Percentiles rank a stretch among this genome's conserved stretches.
Evolutionary conservation across 1,140 invertebrate species (phyloP).

Genomic region (Mylabris phalerata): DNA sequence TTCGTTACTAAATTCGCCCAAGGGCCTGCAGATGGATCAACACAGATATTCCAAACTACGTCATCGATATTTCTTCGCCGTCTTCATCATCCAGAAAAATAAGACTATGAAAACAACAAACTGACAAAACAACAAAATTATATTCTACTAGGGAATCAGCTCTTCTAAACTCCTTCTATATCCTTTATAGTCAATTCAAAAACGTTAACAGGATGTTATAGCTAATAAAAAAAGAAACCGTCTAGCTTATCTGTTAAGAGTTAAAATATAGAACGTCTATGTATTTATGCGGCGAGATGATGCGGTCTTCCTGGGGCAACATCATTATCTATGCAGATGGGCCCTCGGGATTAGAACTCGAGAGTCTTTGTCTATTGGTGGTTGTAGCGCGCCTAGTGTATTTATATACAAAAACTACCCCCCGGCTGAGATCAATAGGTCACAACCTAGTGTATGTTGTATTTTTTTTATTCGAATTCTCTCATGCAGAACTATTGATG

Average conservation of each 20-base stretch:
- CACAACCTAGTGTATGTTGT: constrained; percentile 16
- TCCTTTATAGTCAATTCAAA: background rate
- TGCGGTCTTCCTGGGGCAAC: constrained; percentile 17
- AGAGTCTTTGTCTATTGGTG: constrained; percentile 30
- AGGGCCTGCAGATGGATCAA: constrained; percentile 8
- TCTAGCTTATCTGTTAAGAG: constrained; percentile 8
- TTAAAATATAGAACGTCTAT: background rate
- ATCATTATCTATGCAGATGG: constrained; percentile 38
- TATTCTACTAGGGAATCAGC: background rate
- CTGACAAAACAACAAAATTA: too few relatives aligned
- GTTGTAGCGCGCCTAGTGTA: constrained; percentile 11
- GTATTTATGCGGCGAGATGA: constrained; percentile 17
- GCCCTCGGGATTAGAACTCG: constrained; percentile 34
- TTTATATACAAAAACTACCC: constrained; percentile 18
- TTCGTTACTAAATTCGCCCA: constrained; percentile 7
- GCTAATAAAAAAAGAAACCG: background rate
- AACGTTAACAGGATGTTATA: background rate
- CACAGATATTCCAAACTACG: too few relatives aligned
- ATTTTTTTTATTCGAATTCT: constrained; percentile 19
- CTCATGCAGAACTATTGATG: constrained; percentile 13
- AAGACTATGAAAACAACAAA: too few relatives aligned
- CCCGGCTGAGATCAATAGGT: constrained; percentile 32
- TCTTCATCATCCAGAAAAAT: too few relatives aligned
- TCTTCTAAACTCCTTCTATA: background rate
- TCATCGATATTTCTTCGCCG: too few relatives aligned